A percentile compares a stretch with the other conserved stretches of the same genome.
phyloP scores from a whole-genome alignment of 2,113 vertebrate species.

The Ammodytes marinus region DNA sequence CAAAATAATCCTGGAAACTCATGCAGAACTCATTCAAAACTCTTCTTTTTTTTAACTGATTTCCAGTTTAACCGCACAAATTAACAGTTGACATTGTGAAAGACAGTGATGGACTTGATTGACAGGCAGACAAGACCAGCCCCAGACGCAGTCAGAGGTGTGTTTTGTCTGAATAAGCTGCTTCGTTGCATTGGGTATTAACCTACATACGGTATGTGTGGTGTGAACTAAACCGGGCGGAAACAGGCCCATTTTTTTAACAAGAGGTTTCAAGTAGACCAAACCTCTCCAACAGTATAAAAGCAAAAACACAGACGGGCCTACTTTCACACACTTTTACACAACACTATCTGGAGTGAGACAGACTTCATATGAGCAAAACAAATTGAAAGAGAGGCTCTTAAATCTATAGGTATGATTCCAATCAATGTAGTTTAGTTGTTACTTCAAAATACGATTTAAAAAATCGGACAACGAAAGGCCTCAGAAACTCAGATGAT shows the following conservation, averaged over 20 bases:
- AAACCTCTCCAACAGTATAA: not conserved
- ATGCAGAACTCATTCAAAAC: not conserved
- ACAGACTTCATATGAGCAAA: too few species aligned
- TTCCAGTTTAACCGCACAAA: not conserved
- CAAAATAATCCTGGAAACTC: not conserved
- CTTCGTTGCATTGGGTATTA: conserved; percentile 57
- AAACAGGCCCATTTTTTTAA: conserved; percentile 10
- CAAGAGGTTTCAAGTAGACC: conserved; percentile 3
- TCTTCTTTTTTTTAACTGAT: not conserved
- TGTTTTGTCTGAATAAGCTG: conserved; percentile 49
- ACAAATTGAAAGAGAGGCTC: too few species aligned
- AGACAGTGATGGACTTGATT: conserved; percentile 25
- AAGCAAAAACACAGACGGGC: not conserved
- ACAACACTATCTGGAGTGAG: too few species aligned
- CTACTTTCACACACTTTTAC: too few species aligned
- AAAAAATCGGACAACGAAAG: too few species aligned
- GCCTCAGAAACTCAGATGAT: too few species aligned
- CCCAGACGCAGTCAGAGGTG: conserved; percentile 27
- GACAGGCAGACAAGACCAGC: conserved; percentile 30
- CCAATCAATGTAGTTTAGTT: too few species aligned
- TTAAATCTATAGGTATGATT: not conserved
- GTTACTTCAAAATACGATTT: too few species aligned
- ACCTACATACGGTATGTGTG: conserved; percentile 71
- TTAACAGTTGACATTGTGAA: not conserved
- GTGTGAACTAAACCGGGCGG: conserved; percentile 36